Base-by-base conservation (phyloP, 2,888 invertebrate species). In the Eremobia ochroleuca region DNA sequence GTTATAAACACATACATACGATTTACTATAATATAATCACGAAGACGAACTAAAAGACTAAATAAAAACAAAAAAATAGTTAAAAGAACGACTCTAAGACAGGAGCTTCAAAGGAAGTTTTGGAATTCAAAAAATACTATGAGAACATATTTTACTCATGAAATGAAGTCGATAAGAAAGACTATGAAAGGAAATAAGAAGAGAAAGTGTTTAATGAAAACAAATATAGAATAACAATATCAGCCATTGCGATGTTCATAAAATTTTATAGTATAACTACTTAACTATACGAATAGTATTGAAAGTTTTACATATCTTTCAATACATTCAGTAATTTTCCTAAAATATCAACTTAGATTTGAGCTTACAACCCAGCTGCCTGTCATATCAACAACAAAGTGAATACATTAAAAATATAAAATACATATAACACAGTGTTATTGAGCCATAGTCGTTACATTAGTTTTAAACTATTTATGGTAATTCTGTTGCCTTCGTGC, bases 381-480 rank as follows among this genome's bases (percentile, higher is more conserved):
- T 58, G 68, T 9, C 34, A 18, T 49, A 59, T 65, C n/a, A 59
- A 64, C 37, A 49, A 61, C 59, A 58, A 15, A 64, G 59, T 70
- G 70, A 67, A 59, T 80, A 68, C 15, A 75, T 75, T 58, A 70
- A 6, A 59, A 34, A 40, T 46, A 77, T 72, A 18, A 79, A 55
- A 66, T 46, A 43, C 40, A n/a, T 40, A 59, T 49, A 49, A 34
- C 2, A 40, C 62, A 46, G 67, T 78, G 77, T 55, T 67, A 64
- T 62, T 66, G 69, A 77, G 21, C 8, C 46, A 59, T 15, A 67
- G 62, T 64, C 49, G 2, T 58, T 76, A 58, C 40, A 58, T 40
- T 76, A 76, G 4, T 75, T 67, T 79, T 58, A 49, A 58, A 81
- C 62, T 46, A n/a, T 58, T 81, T 67, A 79, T 76, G 49, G 25